A percentile compares a stretch with the other conserved stretches of the same genome.
Conservation (phyloP, 2,797 vertebrate species). For the Sebastiscus tertius region DNA sequence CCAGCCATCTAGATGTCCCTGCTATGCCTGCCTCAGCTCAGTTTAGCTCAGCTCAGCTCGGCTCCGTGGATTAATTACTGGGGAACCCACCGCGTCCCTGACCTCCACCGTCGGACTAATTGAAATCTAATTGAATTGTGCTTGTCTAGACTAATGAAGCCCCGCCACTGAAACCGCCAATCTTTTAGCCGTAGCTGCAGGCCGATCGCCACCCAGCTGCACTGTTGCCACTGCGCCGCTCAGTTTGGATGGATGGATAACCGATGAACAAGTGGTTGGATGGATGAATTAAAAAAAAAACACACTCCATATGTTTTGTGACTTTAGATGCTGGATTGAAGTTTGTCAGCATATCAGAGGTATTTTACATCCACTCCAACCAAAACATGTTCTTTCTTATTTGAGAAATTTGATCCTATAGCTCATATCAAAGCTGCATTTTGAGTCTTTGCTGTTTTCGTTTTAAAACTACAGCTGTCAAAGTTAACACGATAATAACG, state of each 20-base stretch:
- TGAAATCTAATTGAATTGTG: constrained; percentile 88
- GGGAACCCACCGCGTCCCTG: constrained; percentile 79
- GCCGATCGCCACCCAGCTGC: constrained; percentile 50
- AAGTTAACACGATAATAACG: no score
- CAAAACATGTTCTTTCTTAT: neutral
- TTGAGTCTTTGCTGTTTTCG: neutral
- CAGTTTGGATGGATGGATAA: constrained; percentile 7
- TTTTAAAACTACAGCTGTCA: no score
- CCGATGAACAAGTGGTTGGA: neutral
- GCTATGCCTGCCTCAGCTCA: constrained; percentile 54
- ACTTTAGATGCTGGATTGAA: neutral
- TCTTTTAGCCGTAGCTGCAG: constrained; percentile 68
- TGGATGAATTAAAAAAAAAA: neutral
- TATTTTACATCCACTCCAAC: neutral
- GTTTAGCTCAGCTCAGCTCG: constrained; percentile 68
- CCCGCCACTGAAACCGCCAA: constrained; percentile 79
- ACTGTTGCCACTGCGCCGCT: neutral
- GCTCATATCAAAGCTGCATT: neutral
- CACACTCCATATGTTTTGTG: neutral
- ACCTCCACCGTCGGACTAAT: constrained; percentile 84
- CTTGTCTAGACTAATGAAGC: constrained; percentile 88
- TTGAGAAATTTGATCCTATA: neutral
- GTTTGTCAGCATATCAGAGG: neutral
- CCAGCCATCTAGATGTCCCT: constrained; percentile 57
- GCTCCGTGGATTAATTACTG: constrained; percentile 83